Base-by-base conservation (phyloP, 1,140 invertebrate genomes). In the Drosophila nannoptera region DNA sequence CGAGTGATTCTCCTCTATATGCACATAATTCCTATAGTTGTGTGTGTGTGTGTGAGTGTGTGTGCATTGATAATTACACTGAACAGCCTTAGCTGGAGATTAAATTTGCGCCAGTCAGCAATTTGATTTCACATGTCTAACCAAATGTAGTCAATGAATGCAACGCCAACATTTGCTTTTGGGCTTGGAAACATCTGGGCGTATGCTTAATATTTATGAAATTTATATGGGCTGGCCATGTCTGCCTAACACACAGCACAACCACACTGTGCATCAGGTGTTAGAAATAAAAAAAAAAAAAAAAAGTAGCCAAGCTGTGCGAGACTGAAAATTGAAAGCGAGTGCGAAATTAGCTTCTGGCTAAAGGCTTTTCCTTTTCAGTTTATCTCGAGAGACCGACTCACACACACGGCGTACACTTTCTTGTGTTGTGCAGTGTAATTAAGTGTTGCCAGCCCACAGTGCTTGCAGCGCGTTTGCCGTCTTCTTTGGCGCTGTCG, bases 171-270 rank as follows among this genome's bases (percentile, higher is more conserved):
- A 62, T 65, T 78, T 64, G 40, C 48, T 52, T 29, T 22, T 14
- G 35, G 11, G 33, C 36, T 59, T 61, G 45, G n/a, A 45, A 78
- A 43, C 53, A 45, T 31, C 33, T 66, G 45, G 78, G 78, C 78
- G 78, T 84, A 83, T 80, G 59, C 69, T 84, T 62, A 76, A 84
- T 76, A 80, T 83, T 80, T 73, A 84, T 83, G 73, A 69, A 60
- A 67, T 69, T 56, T 59, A 67, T 75, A 73, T 70, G 73, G 73
- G 75, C 70, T 73, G 42, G 74, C 49, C 78, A 70, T 69, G 77
- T 53, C 8, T 22, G 22, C 22, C 22, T 22, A 22, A 3, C 22
- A 22, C 22, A 22, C 22, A 2, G 22, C 22, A 22, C 6, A 38
- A 11, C 38, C 33, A 50, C 69, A 74, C 75, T 70, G 5, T 16